Evolutionary conservation across 2,797 vertebrate genomes (phyloP), one percentile per base, ranked within the genome.

Genomic region (Emys orbicularis): DNA sequence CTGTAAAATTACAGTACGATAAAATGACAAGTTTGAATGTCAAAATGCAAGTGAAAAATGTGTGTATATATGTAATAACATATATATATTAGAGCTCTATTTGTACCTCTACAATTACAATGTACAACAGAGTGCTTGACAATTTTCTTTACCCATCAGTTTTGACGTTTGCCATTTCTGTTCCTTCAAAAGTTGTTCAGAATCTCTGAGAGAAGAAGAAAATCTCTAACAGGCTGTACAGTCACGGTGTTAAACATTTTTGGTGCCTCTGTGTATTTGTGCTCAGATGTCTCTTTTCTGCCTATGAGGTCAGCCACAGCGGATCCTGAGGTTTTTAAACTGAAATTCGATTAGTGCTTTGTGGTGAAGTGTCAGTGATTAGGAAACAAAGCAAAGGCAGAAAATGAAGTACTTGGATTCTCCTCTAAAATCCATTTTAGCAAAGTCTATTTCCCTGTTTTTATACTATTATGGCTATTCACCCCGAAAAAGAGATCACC

Each of bases 1-100:
- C 96, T 98, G 94, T 79, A 98, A 97, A 97, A 97, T 97, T 97
- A 97, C 97, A 97, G 89, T 92, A 97, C 97, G 52, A 37, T 68
- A 86, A 93, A 90, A 53, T 94, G 90, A 88, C 92, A 95, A 97
- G 95, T 52, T 96, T 93, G 97, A 97, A 96, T 96, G 94, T 96
- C 97, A 97, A 96, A 86, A 97, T 97, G 97, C 94, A 97, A 97
- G 95, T 94, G 96, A 82, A 97, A 96, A 80, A 92, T 52, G 91
- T 53, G 61, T 91, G 15, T 90, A 94, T 68, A 92, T 90, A 91
- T 94, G 96, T 92, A 98, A 97, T 95, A 72, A 41, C n/a, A 72
- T 87, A 27, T 31, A 92, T 41, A 27, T 65, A 95, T 95, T 97
- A 94, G 82, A 95, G 95, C 88, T 93, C 91, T 92, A 94, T 93